Conservation (phyloP, 2,888 invertebrate species). For the Lucinisca nassula region DNA sequence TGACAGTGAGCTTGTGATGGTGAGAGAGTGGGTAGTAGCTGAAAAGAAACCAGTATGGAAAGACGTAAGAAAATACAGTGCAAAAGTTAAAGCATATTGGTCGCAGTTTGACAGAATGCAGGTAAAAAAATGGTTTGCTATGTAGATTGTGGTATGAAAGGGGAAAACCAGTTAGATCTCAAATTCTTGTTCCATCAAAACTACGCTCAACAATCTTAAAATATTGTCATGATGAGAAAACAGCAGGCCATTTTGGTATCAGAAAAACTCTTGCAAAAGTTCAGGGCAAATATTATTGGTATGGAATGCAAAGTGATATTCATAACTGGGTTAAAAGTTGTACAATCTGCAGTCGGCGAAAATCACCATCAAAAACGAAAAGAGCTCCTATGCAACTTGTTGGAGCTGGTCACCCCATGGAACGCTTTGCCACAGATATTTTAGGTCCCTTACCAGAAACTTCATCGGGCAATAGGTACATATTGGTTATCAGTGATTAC, state of each 20-base stretch:
- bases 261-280: conserved; percentile 36
- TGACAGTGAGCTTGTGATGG: not conserved
- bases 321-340: conserved; percentile 5
- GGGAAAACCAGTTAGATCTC: too few species aligned
- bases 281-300: conserved; percentile 23
- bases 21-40: conserved; percentile 17
- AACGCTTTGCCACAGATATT: conserved; percentile 14
- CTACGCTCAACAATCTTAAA: too few species aligned
- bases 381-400: not conserved
- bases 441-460: conserved; percentile 32
- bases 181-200: too few species aligned
- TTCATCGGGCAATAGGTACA: conserved; percentile 31
- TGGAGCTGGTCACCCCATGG: not conserved
- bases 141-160: too few species aligned
- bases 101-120: too few species aligned
- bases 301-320: not conserved
- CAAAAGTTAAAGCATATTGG: too few species aligned
- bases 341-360: not conserved
- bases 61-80: too few species aligned
- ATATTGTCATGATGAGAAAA: conserved; percentile 30
- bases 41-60: too few species aligned
- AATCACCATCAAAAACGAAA: not conserved
- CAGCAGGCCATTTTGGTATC: conserved; percentile 44
- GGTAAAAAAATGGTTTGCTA: too few species aligned
- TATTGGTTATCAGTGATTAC: conserved; percentile 48